Conservation (phyloP, 1,140 invertebrate species). For the Nephotettix cincticeps region DNA sequence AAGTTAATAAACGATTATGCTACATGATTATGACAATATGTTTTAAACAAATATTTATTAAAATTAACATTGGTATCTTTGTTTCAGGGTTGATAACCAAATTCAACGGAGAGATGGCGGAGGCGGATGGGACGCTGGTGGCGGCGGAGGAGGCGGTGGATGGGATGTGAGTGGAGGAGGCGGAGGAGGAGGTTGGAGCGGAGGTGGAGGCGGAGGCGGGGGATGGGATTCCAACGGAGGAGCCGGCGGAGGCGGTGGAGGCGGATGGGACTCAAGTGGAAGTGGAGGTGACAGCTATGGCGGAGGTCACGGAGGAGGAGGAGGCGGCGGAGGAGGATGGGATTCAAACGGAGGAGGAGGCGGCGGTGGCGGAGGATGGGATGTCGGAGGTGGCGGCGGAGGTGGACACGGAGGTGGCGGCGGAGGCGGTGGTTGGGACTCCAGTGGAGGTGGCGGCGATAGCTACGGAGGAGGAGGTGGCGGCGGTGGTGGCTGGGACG, state of each 20-base stretch:
- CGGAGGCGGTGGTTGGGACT: background rate
- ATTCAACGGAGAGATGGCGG: constrained; percentile 8
- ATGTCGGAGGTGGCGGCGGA: background rate
- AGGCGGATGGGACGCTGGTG: background rate
- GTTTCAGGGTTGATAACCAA: constrained; percentile 6
- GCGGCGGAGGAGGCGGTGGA: background rate
- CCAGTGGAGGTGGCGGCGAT: background rate
- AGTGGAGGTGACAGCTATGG: background rate
- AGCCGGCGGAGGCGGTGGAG: background rate
- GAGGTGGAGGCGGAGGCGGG: background rate
- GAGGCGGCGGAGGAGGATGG: background rate
- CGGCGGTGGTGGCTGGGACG: too few relatives aligned
- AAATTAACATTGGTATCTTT: background rate
- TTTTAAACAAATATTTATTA: background rate
- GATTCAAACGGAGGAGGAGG: background rate
- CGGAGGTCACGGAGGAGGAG: background rate
- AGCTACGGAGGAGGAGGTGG: background rate
- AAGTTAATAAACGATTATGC: background rate
- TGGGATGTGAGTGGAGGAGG: background rate
- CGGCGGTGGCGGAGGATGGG: background rate
- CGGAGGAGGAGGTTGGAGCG: too few relatives aligned
- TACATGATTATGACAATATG: background rate
- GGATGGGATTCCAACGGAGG: background rate
- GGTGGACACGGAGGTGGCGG: background rate
- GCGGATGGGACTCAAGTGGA: background rate